A percentile compares a stretch with the other conserved stretches of the same genome.
Evolutionary conservation across 92 coral and sea anemone species (phyloP).

Genomic region (Actinostola sp.): DNA sequence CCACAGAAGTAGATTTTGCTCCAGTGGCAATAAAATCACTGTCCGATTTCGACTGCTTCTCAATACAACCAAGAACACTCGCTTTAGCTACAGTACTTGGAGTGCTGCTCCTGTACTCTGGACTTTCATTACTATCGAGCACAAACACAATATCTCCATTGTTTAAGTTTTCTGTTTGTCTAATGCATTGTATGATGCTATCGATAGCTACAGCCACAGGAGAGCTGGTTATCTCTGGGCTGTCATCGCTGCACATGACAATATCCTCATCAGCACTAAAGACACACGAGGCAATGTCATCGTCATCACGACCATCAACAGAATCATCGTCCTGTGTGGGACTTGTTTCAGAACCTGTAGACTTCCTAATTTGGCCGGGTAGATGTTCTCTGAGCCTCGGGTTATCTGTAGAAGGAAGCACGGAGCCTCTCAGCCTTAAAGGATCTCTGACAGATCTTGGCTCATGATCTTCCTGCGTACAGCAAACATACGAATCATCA

Average conservation of each 20-base stretch:
- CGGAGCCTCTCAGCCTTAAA: background rate
- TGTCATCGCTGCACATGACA: conserved; percentile 14
- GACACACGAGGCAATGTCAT: background rate
- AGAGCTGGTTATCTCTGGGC: background rate
- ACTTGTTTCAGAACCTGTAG: no score
- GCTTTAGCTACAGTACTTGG: conserved; percentile 3
- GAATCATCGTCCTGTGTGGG: background rate
- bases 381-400: background rate
- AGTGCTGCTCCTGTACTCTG: background rate
- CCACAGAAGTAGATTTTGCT: background rate
- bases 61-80: background rate
- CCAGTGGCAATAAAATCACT: background rate
- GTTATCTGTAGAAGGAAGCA: background rate
- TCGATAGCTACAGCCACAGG: background rate
- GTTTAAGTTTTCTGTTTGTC: background rate
- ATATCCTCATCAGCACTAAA: background rate
- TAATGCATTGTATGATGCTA: background rate
- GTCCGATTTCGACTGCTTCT: background rate
- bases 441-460: conserved; percentile 1
- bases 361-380: no score
- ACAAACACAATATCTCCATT: conserved; percentile 4
- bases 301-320: background rate
- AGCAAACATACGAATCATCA: conserved; percentile 9
- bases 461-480: conserved; percentile 15
- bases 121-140: conserved; percentile 5